Evolutionary conservation across 2,797 vertebrate species (phyloP).

Genomic region (Pelobates cultripes): DNA sequence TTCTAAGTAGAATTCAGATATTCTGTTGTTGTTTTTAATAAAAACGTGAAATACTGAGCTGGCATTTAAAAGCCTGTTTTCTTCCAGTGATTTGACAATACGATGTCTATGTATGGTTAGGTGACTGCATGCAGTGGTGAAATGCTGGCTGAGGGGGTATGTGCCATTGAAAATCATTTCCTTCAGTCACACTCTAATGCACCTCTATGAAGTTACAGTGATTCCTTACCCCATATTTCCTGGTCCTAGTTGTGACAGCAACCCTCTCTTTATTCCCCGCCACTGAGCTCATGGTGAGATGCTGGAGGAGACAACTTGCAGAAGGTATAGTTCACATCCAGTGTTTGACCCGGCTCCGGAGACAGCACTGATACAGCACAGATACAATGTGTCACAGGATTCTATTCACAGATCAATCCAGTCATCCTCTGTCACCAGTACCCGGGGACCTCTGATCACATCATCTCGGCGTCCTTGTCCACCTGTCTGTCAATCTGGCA

Average conservation of each 20-base stretch:
- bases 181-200: not conserved
- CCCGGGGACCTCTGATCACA: not conserved
- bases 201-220: not conserved
- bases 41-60: too few relatives aligned
- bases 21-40: too few relatives aligned
- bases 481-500: not conserved
- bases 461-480: slow-evolving; percentile 1
- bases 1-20: too few relatives aligned
- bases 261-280: slow-evolving; percentile 91
- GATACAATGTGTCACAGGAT: not conserved
- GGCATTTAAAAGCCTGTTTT: too few relatives aligned
- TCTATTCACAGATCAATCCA: slow-evolving; percentile 5
- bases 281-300: slow-evolving; percentile 84
- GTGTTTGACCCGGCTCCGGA: not conserved
- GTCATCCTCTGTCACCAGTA: not conserved
- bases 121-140: not conserved
- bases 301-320: slow-evolving; percentile 44
- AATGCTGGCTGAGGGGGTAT: not conserved
- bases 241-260: slow-evolving; percentile 80
- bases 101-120: not conserved
- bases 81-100: not conserved
- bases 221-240: slow-evolving; percentile 88
- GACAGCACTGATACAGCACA: not conserved
- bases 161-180: not conserved
- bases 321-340: slow-evolving; percentile 64